These are phyloP conservation scores for Stigmatopora argus DNA, from an alignment of 2,113 vertebrate species.

Conservation along the genomic window DNA sequence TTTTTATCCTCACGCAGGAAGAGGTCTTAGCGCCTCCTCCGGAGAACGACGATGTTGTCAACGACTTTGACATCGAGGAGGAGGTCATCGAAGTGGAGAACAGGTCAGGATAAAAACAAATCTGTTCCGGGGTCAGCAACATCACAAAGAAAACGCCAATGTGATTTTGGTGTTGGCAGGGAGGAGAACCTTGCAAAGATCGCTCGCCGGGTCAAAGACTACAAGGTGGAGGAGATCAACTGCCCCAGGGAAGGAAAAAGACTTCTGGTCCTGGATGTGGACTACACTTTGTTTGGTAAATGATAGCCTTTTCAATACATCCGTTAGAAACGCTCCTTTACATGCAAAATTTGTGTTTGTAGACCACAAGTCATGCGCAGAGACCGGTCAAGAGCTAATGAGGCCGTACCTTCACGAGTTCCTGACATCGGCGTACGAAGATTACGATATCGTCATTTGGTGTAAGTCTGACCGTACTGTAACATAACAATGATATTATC, in stretches of 20 bases:
- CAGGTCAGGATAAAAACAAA: conserved; percentile 66
- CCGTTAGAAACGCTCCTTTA: not conserved
- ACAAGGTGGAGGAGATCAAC: conserved; percentile 93
- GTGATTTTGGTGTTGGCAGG: conserved; percentile 54
- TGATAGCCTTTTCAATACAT: conserved; percentile 10
- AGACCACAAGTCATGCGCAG: conserved; percentile 98
- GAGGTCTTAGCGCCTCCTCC: conserved; percentile 96
- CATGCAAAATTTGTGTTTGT: conserved; percentile 15
- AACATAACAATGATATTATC: too few species aligned
- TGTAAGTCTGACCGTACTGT: conserved; percentile 75
- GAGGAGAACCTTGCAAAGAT: conserved; percentile 98
- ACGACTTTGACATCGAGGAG: conserved; percentile 99
- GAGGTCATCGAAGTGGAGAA: conserved; percentile 98
- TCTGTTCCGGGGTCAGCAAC: not conserved
- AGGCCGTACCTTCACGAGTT: conserved; percentile 96
- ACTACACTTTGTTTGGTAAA: conserved; percentile 97
- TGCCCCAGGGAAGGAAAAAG: conserved; percentile 92
- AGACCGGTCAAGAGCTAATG: conserved; percentile 96
- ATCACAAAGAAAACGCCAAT: too few species aligned
- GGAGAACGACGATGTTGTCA: conserved; percentile 95
- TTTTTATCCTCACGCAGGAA: conserved; percentile 73
- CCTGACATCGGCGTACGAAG: conserved; percentile 92
- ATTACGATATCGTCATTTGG: conserved; percentile 99
- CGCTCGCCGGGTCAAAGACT: conserved; percentile 92
- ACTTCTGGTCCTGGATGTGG: conserved; percentile 92